Evolutionary conservation across 2,797 vertebrate genomes (phyloP).

Genomic region (Adrianichthys oophorus): DNA sequence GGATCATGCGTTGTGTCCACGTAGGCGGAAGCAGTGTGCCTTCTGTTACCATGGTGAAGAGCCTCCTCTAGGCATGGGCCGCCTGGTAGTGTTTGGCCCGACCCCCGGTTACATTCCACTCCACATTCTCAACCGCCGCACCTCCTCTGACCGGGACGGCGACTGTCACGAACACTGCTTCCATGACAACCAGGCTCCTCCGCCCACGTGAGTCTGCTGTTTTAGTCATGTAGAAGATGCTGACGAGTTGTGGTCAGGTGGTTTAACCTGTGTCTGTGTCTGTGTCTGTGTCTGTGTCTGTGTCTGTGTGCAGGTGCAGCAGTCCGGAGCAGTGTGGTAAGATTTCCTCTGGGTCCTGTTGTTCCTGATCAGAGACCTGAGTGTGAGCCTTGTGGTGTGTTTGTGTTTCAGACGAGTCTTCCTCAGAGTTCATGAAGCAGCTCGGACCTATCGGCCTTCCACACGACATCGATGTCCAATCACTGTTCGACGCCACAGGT

Average conservation of each 20-base stretch:
- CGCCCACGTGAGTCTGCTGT: constrained; percentile 78
- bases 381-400: not conserved
- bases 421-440: constrained; percentile 87
- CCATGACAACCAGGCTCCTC: constrained; percentile 48
- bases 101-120: constrained; percentile 87
- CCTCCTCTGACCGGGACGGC: constrained; percentile 78
- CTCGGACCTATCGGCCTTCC: constrained; percentile 92
- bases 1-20: not conserved
- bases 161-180: constrained; percentile 81
- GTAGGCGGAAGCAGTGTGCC: constrained; percentile 90
- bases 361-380: not conserved
- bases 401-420: constrained; percentile 75
- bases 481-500: constrained; percentile 97
- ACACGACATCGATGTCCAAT: constrained; percentile 88
- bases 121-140: constrained; percentile 78
- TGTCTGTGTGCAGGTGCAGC: constrained; percentile 46
- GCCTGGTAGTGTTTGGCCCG: constrained; percentile 88
- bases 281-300: constrained; percentile 2
- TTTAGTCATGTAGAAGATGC: not conserved
- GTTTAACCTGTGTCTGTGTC: not conserved
- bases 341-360: constrained; percentile 8
- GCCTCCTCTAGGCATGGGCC: constrained; percentile 92
- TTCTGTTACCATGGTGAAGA: constrained; percentile 93
- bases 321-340: constrained; percentile 64
- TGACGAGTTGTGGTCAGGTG: not conserved